Percentiles rank a stretch among this genome's conserved stretches.
phyloP scores from a whole-genome alignment of 2,888 invertebrate species.

The Philereme vetulata region DNA sequence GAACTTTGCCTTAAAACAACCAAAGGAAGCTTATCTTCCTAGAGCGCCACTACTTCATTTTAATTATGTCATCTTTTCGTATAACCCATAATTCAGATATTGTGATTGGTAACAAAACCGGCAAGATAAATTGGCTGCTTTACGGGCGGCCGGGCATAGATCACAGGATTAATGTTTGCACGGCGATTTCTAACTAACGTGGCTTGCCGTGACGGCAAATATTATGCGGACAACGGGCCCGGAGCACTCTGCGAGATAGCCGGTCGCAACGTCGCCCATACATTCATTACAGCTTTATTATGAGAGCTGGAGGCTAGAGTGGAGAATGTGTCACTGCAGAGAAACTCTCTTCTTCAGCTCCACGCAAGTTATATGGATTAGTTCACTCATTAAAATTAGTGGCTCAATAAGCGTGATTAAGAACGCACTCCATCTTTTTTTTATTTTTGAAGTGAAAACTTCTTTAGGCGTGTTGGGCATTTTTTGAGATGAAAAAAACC shows the following conservation, averaged over 20 bases:
- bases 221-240: constrained; percentile 38
- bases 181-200: constrained; percentile 42
- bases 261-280: constrained; percentile 19
- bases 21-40: too few relatives aligned
- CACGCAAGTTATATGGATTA: too few relatives aligned
- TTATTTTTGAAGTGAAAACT: too few relatives aligned
- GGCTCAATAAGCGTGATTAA: too few relatives aligned
- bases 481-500: too few relatives aligned
- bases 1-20: too few relatives aligned
- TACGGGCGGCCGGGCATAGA: constrained; percentile 41
- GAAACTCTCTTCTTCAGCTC: background rate
- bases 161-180: constrained; percentile 52
- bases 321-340: constrained; percentile 4
- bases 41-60: too few relatives aligned
- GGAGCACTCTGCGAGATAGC: constrained; percentile 35
- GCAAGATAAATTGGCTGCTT: constrained; percentile 35
- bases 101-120: constrained; percentile 32
- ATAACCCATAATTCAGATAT: constrained; percentile 22
- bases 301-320: constrained; percentile 26
- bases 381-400: too few relatives aligned
- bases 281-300: constrained; percentile 32
- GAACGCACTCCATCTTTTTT: too few relatives aligned
- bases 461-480: too few relatives aligned
- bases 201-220: constrained; percentile 39
- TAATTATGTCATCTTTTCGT: too few relatives aligned